Conservation (phyloP, 2,888 invertebrate species). For the Perizoma flavofasciatum region DNA sequence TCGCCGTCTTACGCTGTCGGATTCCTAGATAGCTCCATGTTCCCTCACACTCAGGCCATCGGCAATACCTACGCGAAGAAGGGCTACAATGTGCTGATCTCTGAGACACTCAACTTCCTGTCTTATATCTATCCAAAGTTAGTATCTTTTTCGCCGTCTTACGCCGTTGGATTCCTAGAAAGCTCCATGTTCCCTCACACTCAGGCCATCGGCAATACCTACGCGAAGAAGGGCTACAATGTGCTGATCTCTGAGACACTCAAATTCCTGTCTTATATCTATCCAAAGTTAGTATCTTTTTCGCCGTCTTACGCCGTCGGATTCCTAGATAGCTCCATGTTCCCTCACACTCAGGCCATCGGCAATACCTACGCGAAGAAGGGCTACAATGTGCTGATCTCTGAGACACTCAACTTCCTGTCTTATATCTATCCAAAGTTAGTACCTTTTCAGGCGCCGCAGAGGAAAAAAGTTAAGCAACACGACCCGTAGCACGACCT, state of each 20-base stretch:
- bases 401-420: constrained; percentile 65
- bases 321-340: constrained; percentile 62
- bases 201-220: constrained; percentile 62
- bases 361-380: constrained; percentile 61
- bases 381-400: constrained; percentile 72
- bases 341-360: constrained; percentile 62
- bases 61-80: constrained; percentile 61
- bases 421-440: constrained; percentile 73
- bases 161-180: constrained; percentile 67
- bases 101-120: constrained; percentile 65
- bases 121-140: constrained; percentile 74
- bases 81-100: constrained; percentile 72
- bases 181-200: constrained; percentile 60
- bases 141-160: constrained; percentile 40
- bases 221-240: constrained; percentile 69
- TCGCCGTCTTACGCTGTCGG: constrained; percentile 53
- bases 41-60: constrained; percentile 62
- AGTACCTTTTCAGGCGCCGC: constrained; percentile 27
- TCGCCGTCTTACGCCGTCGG: constrained; percentile 53
- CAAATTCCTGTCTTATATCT: constrained; percentile 64
- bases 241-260: constrained; percentile 69
- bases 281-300: constrained; percentile 69
- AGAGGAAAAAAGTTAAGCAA: too few species aligned
- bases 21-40: constrained; percentile 62
- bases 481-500: too few species aligned